Percentiles rank a stretch among this genome's conserved stretches.
These are phyloP conservation scores for Chinchilla lanigera DNA, from an alignment of 2,113 vertebrate genomes.

Conservation along the genomic window DNA sequence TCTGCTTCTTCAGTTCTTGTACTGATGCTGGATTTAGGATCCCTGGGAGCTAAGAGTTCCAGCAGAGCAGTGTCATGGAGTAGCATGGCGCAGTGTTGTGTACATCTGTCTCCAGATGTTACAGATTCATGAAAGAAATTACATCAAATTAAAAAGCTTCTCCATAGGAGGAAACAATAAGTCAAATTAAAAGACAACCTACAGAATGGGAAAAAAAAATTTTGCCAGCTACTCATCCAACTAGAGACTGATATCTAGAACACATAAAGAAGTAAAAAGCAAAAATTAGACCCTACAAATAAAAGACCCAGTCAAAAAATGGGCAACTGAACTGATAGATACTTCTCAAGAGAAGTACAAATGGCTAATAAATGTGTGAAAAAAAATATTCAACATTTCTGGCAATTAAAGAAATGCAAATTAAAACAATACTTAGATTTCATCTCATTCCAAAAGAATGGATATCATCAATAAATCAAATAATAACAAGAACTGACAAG, in stretches of 20 bases:
- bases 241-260: not conserved
- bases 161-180: not conserved
- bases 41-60: not conserved
- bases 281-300: not conserved
- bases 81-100: not conserved
- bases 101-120: not conserved
- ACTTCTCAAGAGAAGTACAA: not conserved
- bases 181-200: not conserved
- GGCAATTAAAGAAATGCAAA: not conserved
- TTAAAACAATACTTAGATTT: not conserved
- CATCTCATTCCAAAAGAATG: not conserved
- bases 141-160: not conserved
- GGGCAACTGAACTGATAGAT: not conserved
- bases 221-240: not conserved
- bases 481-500: not conserved
- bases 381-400: not conserved
- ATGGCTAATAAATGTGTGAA: not conserved
- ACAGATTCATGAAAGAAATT: not conserved
- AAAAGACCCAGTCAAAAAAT: not conserved
- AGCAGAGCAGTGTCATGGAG: not conserved
- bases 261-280: not conserved
- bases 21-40: not conserved
- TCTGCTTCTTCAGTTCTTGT: not conserved
- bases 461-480: not conserved
- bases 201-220: not conserved